Conservation (phyloP, 1,140 invertebrate genomes). For the Macrobrachium nipponense region DNA sequence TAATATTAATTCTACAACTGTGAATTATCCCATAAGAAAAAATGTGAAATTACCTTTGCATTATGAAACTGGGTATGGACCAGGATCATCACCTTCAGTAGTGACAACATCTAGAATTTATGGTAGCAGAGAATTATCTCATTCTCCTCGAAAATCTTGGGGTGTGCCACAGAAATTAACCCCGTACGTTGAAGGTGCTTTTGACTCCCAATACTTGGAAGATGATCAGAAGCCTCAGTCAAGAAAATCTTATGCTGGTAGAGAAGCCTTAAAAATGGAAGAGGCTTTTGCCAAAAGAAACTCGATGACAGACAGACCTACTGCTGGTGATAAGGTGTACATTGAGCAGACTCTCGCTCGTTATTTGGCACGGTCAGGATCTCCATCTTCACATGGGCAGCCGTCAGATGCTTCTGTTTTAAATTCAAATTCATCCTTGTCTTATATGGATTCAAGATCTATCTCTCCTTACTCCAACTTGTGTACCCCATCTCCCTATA, state of each 20-base stretch:
- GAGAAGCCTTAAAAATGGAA: slow-evolving; percentile 13
- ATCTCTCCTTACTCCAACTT: slow-evolving; percentile 12
- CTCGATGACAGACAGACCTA: slow-evolving; percentile 35
- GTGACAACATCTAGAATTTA: not conserved
- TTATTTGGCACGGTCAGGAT: slow-evolving; percentile 34
- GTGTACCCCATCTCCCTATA: slow-evolving; percentile 24
- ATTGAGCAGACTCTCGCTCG: slow-evolving; percentile 39
- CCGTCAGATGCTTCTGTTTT: not conserved
- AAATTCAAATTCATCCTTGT: slow-evolving; percentile 13
- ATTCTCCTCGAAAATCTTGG: slow-evolving; percentile 32
- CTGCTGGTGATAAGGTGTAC: slow-evolving; percentile 36
- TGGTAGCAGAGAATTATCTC: not conserved
- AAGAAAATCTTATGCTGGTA: slow-evolving; percentile 44
- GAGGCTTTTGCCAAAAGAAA: slow-evolving; percentile 31
- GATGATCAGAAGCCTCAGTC: slow-evolving; percentile 7
- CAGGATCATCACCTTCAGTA: not conserved
- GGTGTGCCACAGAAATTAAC: slow-evolving; percentile 6
- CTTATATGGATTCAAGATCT: not conserved
- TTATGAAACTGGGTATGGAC: slow-evolving; percentile 1
- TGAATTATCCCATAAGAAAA: too few species aligned
- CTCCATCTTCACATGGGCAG: slow-evolving; percentile 35
- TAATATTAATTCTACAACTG: too few species aligned
- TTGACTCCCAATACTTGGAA: not conserved
- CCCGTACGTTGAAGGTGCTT: slow-evolving; percentile 9
- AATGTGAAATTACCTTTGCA: not conserved